These are phyloP conservation scores for Anguilla pacifica DNA, from an alignment of 2,797 vertebrate species.

Conservation along the genomic window DNA sequence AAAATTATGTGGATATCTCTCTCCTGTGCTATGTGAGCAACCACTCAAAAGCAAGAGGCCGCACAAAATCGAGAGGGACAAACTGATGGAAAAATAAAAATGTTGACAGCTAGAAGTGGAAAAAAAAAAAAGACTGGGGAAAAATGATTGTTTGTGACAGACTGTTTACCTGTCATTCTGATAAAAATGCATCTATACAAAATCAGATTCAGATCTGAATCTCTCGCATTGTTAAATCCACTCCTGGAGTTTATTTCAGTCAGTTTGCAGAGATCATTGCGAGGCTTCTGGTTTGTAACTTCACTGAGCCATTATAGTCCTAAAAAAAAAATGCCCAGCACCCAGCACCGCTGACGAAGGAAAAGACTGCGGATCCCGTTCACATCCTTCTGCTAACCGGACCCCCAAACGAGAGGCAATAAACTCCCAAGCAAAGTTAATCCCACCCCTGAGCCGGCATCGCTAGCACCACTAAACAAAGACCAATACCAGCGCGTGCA, in stretches of 20 bases:
- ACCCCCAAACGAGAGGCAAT: constrained; percentile 20
- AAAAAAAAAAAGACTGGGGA: constrained; percentile 9
- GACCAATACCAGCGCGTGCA: not conserved
- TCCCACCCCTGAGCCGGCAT: constrained; percentile 32
- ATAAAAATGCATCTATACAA: not conserved
- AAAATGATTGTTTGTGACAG: not conserved
- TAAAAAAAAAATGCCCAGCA: constrained; percentile 30
- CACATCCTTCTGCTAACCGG: constrained; percentile 24
- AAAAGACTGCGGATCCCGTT: constrained; percentile 44
- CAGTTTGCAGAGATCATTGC: not conserved
- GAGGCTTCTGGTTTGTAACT: not conserved
- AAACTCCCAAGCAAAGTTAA: constrained; percentile 39
- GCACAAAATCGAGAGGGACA: constrained; percentile 41
- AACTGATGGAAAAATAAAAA: constrained; percentile 29
- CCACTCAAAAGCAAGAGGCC: constrained; percentile 41
- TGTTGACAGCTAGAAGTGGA: not conserved
- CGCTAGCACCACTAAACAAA: constrained; percentile 25
- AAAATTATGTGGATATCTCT: constrained; percentile 55
- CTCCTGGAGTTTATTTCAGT: not conserved
- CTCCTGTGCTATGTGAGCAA: constrained; percentile 44
- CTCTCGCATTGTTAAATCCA: not conserved
- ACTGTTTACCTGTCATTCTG: not conserved
- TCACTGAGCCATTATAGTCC: not conserved
- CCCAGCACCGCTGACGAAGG: constrained; percentile 39
- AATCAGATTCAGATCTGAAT: not conserved